Evolutionary conservation across 1,140 invertebrate genomes (phyloP).

Genomic region (Drosophila eugracilis): DNA sequence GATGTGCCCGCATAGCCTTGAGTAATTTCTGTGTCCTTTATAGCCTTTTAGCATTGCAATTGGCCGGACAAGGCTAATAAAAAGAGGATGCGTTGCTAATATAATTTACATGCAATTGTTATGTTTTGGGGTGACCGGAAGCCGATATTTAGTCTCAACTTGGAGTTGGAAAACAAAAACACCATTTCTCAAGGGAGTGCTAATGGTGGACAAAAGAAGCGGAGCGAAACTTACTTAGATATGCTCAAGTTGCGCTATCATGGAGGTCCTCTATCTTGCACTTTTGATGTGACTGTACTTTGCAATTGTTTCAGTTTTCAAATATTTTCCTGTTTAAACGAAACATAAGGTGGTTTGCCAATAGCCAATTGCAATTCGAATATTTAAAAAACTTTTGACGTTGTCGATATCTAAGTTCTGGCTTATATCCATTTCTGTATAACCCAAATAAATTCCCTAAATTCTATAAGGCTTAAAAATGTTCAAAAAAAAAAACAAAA

Average conservation of each 20-base stretch:
- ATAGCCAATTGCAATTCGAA: too few species aligned
- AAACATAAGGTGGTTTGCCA: too few species aligned
- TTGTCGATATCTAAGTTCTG: too few species aligned
- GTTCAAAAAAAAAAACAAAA: too few species aligned
- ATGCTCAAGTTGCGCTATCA: constrained; percentile 14
- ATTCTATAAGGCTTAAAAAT: too few species aligned
- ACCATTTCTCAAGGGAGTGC: constrained; percentile 45
- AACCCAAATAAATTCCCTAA: too few species aligned
- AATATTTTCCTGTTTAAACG: too few species aligned
- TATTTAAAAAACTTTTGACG: too few species aligned
- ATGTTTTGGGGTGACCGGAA: constrained; percentile 44
- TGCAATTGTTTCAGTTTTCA: too few species aligned
- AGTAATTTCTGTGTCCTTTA: constrained; percentile 43
- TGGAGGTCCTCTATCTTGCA: constrained; percentile 12
- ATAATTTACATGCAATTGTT: constrained; percentile 58
- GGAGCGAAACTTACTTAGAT: constrained; percentile 22
- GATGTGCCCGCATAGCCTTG: constrained; percentile 48
- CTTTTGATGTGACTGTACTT: constrained; percentile 3
- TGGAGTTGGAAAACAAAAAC: constrained; percentile 13
- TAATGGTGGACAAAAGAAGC: constrained; percentile 33
- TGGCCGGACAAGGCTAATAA: constrained; percentile 39
- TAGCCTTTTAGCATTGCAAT: constrained; percentile 46
- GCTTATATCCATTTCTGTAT: too few species aligned
- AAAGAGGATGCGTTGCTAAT: constrained; percentile 41
- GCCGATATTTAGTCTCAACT: constrained; percentile 38